A percentile compares a stretch with the other conserved stretches of the same genome.
phyloP scores from a whole-genome alignment of 1,140 invertebrate genomes.

The Drosophila micromelanica region DNA sequence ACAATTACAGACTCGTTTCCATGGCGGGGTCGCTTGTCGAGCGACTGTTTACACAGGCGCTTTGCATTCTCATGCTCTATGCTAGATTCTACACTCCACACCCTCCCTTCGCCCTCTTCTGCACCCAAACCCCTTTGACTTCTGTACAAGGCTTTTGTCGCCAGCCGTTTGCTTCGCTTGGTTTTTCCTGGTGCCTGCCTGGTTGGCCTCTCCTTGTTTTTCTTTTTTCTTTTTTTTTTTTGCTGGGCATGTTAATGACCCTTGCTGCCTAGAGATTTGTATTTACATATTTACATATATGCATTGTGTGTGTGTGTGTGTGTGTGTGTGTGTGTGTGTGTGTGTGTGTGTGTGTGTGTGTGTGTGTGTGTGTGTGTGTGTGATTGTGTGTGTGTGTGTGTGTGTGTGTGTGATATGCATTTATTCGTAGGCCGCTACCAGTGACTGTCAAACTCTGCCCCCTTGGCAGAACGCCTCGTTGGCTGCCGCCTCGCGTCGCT shows the following conservation, averaged over 20 bases:
- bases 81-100: constrained; percentile 2
- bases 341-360: constrained; percentile 3
- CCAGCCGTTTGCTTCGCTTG: constrained; percentile 27
- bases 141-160: constrained; percentile 58
- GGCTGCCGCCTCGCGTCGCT: constrained; percentile 70
- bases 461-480: constrained; percentile 67
- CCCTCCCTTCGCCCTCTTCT: too few relatives aligned
- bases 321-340: constrained; percentile 3
- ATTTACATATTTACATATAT: too few relatives aligned
- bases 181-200: neutral
- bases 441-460: constrained; percentile 63
- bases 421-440: constrained; percentile 30
- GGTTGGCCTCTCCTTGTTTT: neutral
- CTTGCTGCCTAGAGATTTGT: constrained; percentile 69
- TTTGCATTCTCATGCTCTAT: constrained; percentile 25
- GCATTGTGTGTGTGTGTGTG: neutral
- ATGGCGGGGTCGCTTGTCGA: constrained; percentile 52
- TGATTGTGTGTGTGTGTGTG: neutral
- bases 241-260: constrained; percentile 76
- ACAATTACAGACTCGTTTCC: constrained; percentile 69
- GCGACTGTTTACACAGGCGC: constrained; percentile 46
- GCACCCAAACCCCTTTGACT: constrained; percentile 25
- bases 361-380: neutral
- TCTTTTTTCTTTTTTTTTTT: constrained; percentile 17
- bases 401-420: constrained; percentile 4